Percentiles rank a stretch among this genome's conserved stretches.
These are phyloP conservation scores for Polyommatus icarus DNA, from an alignment of 2,888 invertebrate genomes.

Conservation along the genomic window DNA sequence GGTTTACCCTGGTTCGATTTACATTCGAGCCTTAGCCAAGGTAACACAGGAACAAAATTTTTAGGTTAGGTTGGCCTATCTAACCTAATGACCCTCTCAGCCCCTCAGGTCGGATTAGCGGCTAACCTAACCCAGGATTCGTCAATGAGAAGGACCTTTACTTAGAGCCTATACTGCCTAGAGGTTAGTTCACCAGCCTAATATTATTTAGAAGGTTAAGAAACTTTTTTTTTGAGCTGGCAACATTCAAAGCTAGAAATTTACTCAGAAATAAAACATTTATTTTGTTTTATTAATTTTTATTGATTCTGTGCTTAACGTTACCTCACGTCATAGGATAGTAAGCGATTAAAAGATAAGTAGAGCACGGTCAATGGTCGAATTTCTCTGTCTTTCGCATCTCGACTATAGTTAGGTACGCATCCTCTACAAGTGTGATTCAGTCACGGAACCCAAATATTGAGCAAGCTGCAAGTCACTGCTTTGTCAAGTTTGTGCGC, in stretches of 20 bases:
- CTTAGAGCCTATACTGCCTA: no score
- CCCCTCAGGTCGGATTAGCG: neutral
- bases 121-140: neutral
- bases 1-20: neutral
- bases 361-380: neutral
- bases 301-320: neutral
- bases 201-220: no score
- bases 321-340: no score
- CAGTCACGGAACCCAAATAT: conserved; percentile 11
- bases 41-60: neutral
- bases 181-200: no score
- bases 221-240: no score
- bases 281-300: neutral
- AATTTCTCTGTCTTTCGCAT: neutral
- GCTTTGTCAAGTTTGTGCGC: conserved; percentile 12
- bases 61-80: no score
- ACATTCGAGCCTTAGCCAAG: no score
- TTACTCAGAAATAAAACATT: neutral
- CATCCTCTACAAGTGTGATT: neutral
- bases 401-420: neutral
- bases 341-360: no score
- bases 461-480: conserved; percentile 8
- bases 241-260: no score
- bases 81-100: neutral
- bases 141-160: no score